Percentiles rank a stretch among this genome's conserved stretches.
Conservation (phyloP, 2,113 vertebrate genomes). For the Pyxicephalus adspersus region DNA sequence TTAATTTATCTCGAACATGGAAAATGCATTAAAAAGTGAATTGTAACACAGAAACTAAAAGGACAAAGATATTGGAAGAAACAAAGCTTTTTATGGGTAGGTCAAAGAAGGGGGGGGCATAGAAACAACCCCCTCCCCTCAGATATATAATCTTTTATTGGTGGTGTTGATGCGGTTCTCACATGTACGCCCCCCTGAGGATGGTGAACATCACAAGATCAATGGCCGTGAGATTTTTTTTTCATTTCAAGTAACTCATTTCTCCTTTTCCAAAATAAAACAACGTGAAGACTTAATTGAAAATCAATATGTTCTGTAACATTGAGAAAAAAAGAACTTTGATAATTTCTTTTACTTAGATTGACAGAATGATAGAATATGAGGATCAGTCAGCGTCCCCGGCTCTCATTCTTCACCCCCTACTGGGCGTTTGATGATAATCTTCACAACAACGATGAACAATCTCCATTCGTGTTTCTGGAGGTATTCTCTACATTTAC, state of each 20-base stretch:
- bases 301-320: constrained; percentile 44
- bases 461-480: background rate
- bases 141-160: too few species aligned
- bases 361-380: constrained; percentile 38
- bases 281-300: constrained; percentile 29
- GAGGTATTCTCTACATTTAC: background rate
- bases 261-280: constrained; percentile 5
- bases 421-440: constrained; percentile 34
- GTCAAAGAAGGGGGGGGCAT: too few species aligned
- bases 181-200: background rate
- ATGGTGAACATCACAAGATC: background rate
- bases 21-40: too few species aligned
- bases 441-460: constrained; percentile 19
- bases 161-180: too few species aligned
- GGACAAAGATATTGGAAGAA: too few species aligned
- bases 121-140: too few species aligned
- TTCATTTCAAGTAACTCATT: constrained; percentile 1
- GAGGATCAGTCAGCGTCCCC: constrained; percentile 16
- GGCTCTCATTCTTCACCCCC: constrained; percentile 1
- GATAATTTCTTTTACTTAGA: constrained; percentile 29
- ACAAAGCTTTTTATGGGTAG: too few species aligned
- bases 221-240: background rate
- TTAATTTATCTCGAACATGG: too few species aligned
- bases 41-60: too few species aligned
- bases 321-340: constrained; percentile 24